Percentiles rank a stretch among this genome's conserved stretches.
Evolutionary conservation across 2,113 vertebrate genomes (phyloP).

Genomic region (Elanus axillaris): DNA sequence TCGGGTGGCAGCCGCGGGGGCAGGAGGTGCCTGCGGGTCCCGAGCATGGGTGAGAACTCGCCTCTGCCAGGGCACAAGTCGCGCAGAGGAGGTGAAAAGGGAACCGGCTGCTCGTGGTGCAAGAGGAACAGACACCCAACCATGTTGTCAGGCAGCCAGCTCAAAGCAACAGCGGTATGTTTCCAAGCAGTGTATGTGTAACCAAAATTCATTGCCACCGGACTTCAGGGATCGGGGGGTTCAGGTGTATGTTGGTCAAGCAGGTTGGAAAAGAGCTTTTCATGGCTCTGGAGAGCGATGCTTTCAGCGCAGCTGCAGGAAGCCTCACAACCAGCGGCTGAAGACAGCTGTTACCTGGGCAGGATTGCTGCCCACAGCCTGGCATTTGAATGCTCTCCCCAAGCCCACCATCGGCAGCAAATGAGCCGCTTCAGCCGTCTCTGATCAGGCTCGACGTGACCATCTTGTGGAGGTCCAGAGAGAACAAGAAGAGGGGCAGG

Average conservation of each 20-base stretch:
- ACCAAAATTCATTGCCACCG: background rate
- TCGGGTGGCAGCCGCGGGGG: accelerated
- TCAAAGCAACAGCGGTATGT: accelerated
- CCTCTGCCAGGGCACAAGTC: accelerated
- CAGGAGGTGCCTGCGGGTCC: background rate
- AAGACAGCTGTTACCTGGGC: accelerated
- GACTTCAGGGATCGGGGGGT: accelerated
- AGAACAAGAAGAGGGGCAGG: background rate
- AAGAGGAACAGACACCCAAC: background rate
- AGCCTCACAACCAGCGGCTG: accelerated
- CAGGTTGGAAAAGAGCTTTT: background rate
- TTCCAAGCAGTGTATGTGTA: accelerated
- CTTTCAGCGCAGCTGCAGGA: background rate
- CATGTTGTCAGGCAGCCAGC: background rate
- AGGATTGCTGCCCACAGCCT: background rate
- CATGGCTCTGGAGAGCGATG: background rate
- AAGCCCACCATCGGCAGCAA: background rate
- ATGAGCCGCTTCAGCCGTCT: accelerated
- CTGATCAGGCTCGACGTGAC: accelerated
- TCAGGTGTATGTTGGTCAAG: background rate
- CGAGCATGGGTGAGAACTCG: accelerated
- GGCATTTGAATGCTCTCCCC: background rate
- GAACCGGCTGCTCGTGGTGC: background rate
- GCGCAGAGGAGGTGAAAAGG: background rate
- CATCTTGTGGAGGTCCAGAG: background rate